Conservation (phyloP, 2,113 vertebrate genomes). For the Odobenus rosmarus region DNA sequence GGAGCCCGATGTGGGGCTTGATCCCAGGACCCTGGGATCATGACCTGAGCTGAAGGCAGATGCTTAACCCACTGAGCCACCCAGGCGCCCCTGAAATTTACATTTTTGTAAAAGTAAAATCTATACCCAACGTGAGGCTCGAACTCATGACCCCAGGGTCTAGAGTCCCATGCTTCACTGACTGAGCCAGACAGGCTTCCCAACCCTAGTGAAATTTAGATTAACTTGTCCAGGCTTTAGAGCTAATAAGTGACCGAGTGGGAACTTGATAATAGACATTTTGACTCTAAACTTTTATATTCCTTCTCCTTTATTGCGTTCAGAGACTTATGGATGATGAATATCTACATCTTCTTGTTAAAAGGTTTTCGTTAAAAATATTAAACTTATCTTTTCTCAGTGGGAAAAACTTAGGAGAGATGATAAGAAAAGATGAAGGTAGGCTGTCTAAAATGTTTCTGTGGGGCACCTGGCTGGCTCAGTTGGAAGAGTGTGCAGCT, state of each 20-base stretch:
- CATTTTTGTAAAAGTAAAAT: not conserved
- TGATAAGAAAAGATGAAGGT: slow-evolving; percentile 23
- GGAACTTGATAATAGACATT: not conserved
- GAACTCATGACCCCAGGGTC: not conserved
- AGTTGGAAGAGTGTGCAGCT: not conserved
- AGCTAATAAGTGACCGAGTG: not conserved
- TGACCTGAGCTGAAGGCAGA: too few relatives aligned
- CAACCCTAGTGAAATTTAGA: not conserved
- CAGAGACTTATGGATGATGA: not conserved
- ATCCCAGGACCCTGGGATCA: too few relatives aligned
- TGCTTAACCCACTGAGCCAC: too few relatives aligned
- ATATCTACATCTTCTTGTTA: not conserved
- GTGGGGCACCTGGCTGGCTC: not conserved
- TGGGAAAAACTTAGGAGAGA: not conserved
- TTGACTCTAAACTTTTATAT: not conserved
- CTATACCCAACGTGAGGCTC: not conserved
- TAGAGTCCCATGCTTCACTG: not conserved
- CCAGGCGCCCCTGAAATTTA: too few relatives aligned
- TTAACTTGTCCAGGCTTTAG: not conserved
- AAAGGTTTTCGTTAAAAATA: slow-evolving; percentile 46
- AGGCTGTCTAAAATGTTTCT: not conserved
- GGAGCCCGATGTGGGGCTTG: too few relatives aligned
- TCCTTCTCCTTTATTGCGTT: not conserved
- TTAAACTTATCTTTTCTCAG: slow-evolving; percentile 16
- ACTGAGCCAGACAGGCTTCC: not conserved